Conservation (phyloP, 2,888 invertebrate species). For the Sinodicranocentrus sp. region DNA sequence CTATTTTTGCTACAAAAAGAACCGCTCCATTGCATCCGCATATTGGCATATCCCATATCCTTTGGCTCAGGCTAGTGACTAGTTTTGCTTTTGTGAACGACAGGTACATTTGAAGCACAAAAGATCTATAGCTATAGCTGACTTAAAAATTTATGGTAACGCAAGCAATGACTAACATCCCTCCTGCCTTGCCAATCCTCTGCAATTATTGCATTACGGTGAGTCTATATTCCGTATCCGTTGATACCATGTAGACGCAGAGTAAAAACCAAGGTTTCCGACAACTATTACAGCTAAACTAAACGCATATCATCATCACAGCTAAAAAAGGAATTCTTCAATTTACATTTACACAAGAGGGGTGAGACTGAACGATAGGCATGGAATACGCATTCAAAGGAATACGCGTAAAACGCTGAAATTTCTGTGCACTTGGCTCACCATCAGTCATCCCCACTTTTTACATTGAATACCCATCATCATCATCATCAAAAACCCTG, state of each 20-base stretch:
- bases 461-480: conserved; percentile 26
- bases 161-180: neutral
- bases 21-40: too few relatives aligned
- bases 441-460: conserved; percentile 48
- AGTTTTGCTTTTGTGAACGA: neutral
- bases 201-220: conserved; percentile 6
- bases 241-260: neutral
- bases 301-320: neutral
- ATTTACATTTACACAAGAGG: conserved; percentile 16
- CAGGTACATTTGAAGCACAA: too few relatives aligned
- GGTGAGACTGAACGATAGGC: neutral
- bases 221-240: too few relatives aligned
- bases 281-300: conserved; percentile 37
- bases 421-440: conserved; percentile 27
- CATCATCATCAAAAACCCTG: neutral
- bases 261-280: conserved; percentile 37
- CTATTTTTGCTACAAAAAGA: too few relatives aligned
- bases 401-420: neutral
- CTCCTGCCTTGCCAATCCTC: neutral
- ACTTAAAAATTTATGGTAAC: neutral
- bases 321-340: conserved; percentile 38
- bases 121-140: neutral
- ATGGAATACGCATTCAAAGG: neutral
- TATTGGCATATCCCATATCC: neutral
- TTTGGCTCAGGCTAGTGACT: neutral